Evolutionary conservation across 1,140 invertebrate species (phyloP).

Genomic region (Ceratina calcarata): DNA sequence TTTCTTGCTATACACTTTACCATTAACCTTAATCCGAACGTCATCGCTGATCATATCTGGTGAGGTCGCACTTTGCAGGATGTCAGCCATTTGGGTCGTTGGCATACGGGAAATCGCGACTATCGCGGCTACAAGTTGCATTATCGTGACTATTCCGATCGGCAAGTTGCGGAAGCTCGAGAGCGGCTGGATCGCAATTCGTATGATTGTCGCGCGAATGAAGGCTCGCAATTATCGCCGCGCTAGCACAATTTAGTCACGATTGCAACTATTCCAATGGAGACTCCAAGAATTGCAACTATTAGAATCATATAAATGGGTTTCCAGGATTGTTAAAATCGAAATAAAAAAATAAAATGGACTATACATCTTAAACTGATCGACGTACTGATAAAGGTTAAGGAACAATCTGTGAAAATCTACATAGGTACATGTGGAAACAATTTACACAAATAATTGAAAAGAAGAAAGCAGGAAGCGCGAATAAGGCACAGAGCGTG

Average conservation of each 20-base stretch:
- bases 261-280: conserved; percentile 19
- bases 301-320: background rate
- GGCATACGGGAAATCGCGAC: background rate
- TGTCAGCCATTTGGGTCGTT: background rate
- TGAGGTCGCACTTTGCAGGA: conserved; percentile 1
- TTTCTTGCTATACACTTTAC: background rate
- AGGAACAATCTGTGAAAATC: too few species aligned
- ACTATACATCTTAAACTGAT: too few species aligned
- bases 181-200: conserved; percentile 11
- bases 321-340: background rate
- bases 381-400: too few species aligned
- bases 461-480: too few species aligned
- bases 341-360: background rate
- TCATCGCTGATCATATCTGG: background rate
- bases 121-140: background rate
- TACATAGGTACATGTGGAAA: too few species aligned
- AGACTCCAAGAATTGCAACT: conserved; percentile 20
- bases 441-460: background rate
- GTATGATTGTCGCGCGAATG: background rate
- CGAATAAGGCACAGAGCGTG: too few species aligned
- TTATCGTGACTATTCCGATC: conserved; percentile 2
- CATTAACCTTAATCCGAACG: background rate
- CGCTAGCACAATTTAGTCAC: background rate
- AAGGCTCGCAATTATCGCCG: conserved; percentile 22
- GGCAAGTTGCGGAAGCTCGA: conserved; percentile 14